A percentile compares a stretch with the other conserved stretches of the same genome.
Conservation (phyloP, 2,888 invertebrate genomes). For the Liposcelis brunnea region DNA sequence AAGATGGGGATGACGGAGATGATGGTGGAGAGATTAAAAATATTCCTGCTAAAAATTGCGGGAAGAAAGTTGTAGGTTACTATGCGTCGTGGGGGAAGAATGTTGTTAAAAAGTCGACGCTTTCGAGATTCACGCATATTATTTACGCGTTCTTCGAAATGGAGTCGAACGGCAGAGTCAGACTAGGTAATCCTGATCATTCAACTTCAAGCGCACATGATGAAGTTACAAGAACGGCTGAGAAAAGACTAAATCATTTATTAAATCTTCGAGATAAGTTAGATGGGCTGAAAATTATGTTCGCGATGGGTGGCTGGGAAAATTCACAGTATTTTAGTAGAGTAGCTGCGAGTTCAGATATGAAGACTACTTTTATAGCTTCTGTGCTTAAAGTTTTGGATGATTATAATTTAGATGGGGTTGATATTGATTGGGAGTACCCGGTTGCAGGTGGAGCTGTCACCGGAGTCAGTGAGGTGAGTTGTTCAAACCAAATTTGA, state of each 20-base stretch:
- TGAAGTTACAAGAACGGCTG: constrained; percentile 11
- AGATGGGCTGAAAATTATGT: constrained; percentile 14
- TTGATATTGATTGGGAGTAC: constrained; percentile 16
- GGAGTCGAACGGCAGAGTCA: constrained; percentile 11
- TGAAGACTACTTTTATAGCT: constrained; percentile 10
- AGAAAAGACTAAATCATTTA: constrained; percentile 11
- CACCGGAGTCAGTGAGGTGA: constrained; percentile 13
- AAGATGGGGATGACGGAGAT: background rate
- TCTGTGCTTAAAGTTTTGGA: constrained; percentile 14
- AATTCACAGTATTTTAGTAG: constrained; percentile 15
- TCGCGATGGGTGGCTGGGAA: constrained; percentile 15
- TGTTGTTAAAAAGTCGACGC: constrained; percentile 7
- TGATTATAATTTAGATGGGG: constrained; percentile 14
- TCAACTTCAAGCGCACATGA: constrained; percentile 11
- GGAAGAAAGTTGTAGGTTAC: constrained; percentile 14
- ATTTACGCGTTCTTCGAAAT: constrained; percentile 16
- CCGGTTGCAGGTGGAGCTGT: constrained; percentile 15
- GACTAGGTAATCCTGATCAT: constrained; percentile 12
- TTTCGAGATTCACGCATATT: constrained; percentile 14
- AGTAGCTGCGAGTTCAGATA: constrained; percentile 10
- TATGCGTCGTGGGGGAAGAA: constrained; percentile 15
- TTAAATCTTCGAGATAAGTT: constrained; percentile 8
- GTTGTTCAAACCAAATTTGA: no score
- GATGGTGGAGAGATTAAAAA: constrained; percentile 9
- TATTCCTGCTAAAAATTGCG: constrained; percentile 11